Conservation (phyloP, 53 echinoderm and acorn worm genomes). For the Holothuria scabra region DNA sequence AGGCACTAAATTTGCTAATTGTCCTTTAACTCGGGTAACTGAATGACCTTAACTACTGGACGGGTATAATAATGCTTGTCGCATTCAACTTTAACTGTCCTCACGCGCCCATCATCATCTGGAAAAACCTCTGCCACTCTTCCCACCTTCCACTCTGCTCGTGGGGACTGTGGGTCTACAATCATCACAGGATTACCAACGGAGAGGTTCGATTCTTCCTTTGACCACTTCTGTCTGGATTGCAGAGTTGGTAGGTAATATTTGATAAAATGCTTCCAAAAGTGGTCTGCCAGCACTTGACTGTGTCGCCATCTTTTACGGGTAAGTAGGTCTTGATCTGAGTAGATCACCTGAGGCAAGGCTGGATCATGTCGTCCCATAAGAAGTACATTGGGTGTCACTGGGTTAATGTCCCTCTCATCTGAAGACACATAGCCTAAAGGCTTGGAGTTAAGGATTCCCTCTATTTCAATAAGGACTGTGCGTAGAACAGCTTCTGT, state of each 20-base stretch:
- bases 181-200: background rate
- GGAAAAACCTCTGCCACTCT: background rate
- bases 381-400: too few relatives aligned
- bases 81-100: background rate
- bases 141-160: background rate
- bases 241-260: background rate
- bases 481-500: too few relatives aligned
- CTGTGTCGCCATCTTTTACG: too few relatives aligned
- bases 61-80: constrained; percentile 3
- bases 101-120: background rate
- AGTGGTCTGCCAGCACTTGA: too few relatives aligned
- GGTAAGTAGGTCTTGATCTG: too few relatives aligned
- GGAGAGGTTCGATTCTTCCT: background rate
- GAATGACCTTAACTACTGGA: background rate
- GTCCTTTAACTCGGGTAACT: background rate
- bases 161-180: constrained; percentile 2
- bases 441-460: too few relatives aligned
- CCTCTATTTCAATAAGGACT: too few relatives aligned
- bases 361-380: too few relatives aligned
- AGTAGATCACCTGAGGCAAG: too few relatives aligned
- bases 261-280: too few relatives aligned
- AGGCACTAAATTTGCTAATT: constrained; percentile 13
- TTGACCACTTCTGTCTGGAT: background rate
- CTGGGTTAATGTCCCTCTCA: too few relatives aligned
- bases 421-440: too few relatives aligned